Percentiles rank a stretch among this genome's conserved stretches.
These are phyloP conservation scores for Myripristis jacobus DNA, from an alignment of 2,797 vertebrate genomes.

Conservation along the genomic window DNA sequence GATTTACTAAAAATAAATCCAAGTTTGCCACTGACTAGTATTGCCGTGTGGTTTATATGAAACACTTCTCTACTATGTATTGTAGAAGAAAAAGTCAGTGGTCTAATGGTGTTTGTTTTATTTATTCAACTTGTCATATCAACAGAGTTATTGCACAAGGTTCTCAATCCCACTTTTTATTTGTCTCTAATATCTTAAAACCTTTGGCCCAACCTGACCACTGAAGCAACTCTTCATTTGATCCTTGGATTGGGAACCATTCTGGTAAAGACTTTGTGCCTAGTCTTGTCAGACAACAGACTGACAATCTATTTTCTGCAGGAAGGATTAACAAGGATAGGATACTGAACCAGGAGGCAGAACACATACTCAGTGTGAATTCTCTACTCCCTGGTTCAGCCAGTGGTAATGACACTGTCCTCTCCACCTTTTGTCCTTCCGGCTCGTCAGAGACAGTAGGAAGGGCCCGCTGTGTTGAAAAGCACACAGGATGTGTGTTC, in stretches of 20 bases:
- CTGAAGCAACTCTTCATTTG: too few relatives aligned
- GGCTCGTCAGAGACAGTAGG: background rate
- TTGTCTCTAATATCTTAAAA: too few relatives aligned
- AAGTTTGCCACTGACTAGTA: background rate
- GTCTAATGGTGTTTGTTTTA: too few relatives aligned
- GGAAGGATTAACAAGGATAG: background rate
- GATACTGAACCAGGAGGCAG: background rate
- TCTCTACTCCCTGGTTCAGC: background rate
- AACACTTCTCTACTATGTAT: background rate
- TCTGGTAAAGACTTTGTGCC: too few relatives aligned
- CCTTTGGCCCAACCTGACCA: too few relatives aligned
- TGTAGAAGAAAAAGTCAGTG: background rate
- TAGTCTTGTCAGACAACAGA: too few relatives aligned
- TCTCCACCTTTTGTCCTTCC: background rate
- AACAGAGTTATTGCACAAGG: too few relatives aligned
- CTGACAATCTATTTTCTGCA: background rate
- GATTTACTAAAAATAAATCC: conserved; percentile 30
- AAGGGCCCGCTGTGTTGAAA: background rate
- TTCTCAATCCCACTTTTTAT: too few relatives aligned
- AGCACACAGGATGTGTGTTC: conserved; percentile 8
- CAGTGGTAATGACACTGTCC: background rate
- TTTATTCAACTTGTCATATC: too few relatives aligned
- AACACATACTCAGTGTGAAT: background rate
- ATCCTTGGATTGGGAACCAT: too few relatives aligned
- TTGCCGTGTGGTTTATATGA: background rate